Evolutionary conservation across 2,113 vertebrate species (phyloP), one percentile per base, ranked within the genome.

Genomic region (Butastur rufipennis): DNA sequence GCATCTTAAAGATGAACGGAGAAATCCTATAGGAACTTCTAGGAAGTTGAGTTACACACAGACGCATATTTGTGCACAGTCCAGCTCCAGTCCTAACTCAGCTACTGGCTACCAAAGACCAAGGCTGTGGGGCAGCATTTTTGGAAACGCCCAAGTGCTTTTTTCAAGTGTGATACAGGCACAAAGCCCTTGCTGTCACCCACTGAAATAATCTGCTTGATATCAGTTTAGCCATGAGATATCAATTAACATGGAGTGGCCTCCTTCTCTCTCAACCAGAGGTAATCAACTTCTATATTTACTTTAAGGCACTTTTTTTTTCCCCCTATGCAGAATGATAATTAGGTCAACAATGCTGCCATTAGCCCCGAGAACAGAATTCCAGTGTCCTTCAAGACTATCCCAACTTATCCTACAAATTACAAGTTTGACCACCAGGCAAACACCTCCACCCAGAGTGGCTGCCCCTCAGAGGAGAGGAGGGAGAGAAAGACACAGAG

Each of bases 41-140:
- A 27, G 36, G 61, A 43, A 22, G 38, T 1, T 19, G 66, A 67
- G 68, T 15, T 11, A 66, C 36, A 26, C 43, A 14, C 4, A 27
- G 32, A 50, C 36, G 25, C 18, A 10, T 0, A 0, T 12, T 7
- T 32, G 36, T 18, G 53, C 56, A 7, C 58, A 71, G 55, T 27
- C n/a, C 62, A 32, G n/a, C 36, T 50, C 55, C 40, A 31, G 36
- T 4, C 13, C 53, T 38, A 50, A 29, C 48, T 8, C n/a, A 62
- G 48, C 52, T 11, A 38, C 16, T 0, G 6, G 55, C 34, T 47
- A 40, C 50, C n/a, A 9, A 45, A 34, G 87, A 55, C 29, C 63
- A 13, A 36, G 15, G 70, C 23, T n/a, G 16, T 0, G 6, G 17
- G n/a, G 23, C 20, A 68, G 32, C 21, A n/a, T 5, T 56, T 68